Evolutionary conservation across 2,888 invertebrate species (phyloP), one percentile per base, ranked within the genome.

Genomic region (Apamea epomidion): DNA sequence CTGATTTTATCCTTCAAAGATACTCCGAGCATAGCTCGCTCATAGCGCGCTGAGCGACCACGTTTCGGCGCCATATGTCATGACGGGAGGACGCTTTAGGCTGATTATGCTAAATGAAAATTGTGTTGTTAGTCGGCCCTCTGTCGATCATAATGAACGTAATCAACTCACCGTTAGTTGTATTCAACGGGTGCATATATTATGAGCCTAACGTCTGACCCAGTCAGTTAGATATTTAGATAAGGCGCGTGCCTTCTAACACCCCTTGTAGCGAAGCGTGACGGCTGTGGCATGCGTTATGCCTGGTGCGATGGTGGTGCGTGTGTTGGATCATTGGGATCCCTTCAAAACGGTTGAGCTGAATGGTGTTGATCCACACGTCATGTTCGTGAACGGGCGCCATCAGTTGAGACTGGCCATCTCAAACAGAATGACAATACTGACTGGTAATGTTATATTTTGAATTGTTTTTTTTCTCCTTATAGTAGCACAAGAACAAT

Each of bases 211-310:
- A 29, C 48, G 51, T 78, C 16, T 51, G 51, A 21, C 32, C 60
- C 25, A 60, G 48, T 48, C 58, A 10, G n/a, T 29, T 74, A 51
- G 14, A 54, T 37, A 48, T 54, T 21, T 37, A 64, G 37, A 58
- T 37, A 45, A 25, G 3, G 16, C 64, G 12, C 21, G 29, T 62
- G 25, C 21, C 16, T n/a, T 14, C 16, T 71, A 29, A 2, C 32
- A 32, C 81, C 86, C 86, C 82, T 86, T 21, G 72, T 8, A 10
- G 16, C 86, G 73, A 54, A 69, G 62, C 86, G 82, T 73, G 48
- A 68, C 86, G n/a, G 10, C 18, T 54, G 51, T 68, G 14, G 32
- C 37, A 37, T 37, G 37, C 37, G 37, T 5, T 37, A 5, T 37
- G 37, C 37, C 5, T 37, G 4, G 37, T 37, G 37, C 5, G 58